Conservation (phyloP, 2,113 vertebrate genomes). For the Hippoglossus stenolepis region DNA sequence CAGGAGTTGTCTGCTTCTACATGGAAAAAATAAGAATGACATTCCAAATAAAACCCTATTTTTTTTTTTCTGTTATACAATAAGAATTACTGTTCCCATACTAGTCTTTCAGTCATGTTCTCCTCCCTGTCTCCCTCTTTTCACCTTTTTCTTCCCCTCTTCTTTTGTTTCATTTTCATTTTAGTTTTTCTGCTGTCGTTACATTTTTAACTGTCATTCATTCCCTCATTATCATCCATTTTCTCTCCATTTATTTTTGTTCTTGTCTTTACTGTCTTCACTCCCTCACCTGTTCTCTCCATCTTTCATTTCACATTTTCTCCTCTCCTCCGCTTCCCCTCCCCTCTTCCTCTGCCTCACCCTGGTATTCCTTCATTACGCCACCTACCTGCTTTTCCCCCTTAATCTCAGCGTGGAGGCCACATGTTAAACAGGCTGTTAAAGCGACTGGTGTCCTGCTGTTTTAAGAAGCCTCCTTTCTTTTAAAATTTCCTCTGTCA, state of each 20-base stretch:
- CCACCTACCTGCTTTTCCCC: not conserved
- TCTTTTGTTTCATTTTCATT: not conserved
- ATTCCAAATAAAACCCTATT: conserved; percentile 19
- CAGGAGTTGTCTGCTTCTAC: conserved; percentile 59
- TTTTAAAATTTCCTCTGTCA: not conserved
- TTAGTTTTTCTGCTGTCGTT: not conserved
- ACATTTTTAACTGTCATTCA: not conserved
- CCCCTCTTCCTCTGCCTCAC: not conserved
- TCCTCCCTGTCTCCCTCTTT: not conserved
- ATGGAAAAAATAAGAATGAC: conserved; percentile 59
- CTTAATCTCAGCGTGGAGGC: not conserved
- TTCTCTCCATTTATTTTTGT: not conserved
- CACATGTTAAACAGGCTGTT: conserved; percentile 8
- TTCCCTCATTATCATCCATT: not conserved
- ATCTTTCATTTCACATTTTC: not conserved
- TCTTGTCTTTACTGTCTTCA: not conserved
- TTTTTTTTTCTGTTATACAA: conserved; percentile 42
- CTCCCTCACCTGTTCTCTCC: not conserved
- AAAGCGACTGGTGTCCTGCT: conserved; percentile 4
- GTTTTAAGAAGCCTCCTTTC: not conserved
- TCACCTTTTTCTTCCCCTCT: not conserved
- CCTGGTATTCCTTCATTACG: not conserved
- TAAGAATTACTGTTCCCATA: conserved; percentile 12
- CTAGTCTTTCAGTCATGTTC: conserved; percentile 1
- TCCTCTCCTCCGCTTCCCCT: not conserved